Conservation (phyloP, 2,888 invertebrate species). For the Caenorhabditis zanzibari region DNA sequence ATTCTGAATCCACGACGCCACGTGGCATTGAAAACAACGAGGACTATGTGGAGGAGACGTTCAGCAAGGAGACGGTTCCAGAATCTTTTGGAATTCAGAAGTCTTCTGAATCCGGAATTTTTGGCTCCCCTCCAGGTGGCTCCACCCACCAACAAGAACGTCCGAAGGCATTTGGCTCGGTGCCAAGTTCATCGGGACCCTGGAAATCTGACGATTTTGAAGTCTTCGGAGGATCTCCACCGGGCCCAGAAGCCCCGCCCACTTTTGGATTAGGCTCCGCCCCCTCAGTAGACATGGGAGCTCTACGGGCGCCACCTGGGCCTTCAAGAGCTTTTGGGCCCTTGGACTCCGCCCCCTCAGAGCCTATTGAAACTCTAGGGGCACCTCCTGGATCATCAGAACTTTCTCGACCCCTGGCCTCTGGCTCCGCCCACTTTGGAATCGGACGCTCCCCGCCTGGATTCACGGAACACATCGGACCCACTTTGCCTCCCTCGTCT, state of each 20-base stretch:
- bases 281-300: too few relatives aligned
- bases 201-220: background rate
- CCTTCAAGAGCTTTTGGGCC: slow-evolving; percentile 5
- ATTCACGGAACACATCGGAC: background rate
- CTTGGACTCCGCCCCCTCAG: too few relatives aligned
- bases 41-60: slow-evolving; percentile 46
- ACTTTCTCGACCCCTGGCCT: background rate
- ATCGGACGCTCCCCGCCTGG: slow-evolving; percentile 49
- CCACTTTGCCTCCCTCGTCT: background rate
- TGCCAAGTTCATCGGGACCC: slow-evolving; percentile 14
- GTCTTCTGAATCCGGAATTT: background rate
- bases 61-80: slow-evolving; percentile 24
- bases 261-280: background rate
- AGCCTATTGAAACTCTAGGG: too few relatives aligned
- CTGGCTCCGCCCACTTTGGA: slow-evolving; percentile 13
- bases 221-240: background rate
- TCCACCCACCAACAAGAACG: background rate
- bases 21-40: slow-evolving; percentile 33
- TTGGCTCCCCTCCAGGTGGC: background rate
- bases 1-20: slow-evolving; percentile 9
- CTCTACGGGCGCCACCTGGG: too few relatives aligned
- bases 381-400: background rate
- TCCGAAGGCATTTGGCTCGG: slow-evolving; percentile 6
- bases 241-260: slow-evolving; percentile 15
- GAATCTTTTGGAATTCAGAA: background rate